A percentile compares a stretch with the other conserved stretches of the same genome.
Evolutionary conservation across 2,888 invertebrate species (phyloP).

Genomic region (Leucoptera coffeella): DNA sequence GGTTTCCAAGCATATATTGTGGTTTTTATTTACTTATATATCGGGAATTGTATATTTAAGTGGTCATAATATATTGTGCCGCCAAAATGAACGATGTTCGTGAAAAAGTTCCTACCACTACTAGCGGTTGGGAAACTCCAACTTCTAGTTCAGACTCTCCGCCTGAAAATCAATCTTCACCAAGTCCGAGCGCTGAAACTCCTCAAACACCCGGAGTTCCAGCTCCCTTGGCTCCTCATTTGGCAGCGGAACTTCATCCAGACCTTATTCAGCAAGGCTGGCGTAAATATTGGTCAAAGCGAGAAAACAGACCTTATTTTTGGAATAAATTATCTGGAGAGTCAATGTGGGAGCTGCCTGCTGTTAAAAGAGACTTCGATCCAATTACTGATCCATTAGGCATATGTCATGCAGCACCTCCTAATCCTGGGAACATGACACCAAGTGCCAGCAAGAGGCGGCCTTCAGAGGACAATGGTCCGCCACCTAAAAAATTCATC

Average conservation of each 20-base stretch:
- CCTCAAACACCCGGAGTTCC: conserved; percentile 58
- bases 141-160: conserved; percentile 33
- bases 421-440: conserved; percentile 37
- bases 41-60: conserved; percentile 5
- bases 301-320: conserved; percentile 92
- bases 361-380: conserved; percentile 77
- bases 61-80: conserved; percentile 9
- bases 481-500: conserved; percentile 79
- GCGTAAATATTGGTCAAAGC: conserved; percentile 94
- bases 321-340: conserved; percentile 95
- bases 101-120: conserved; percentile 44
- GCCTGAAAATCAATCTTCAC: conserved; percentile 37
- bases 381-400: conserved; percentile 89
- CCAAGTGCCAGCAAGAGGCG: conserved; percentile 64
- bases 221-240: conserved; percentile 38
- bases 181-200: conserved; percentile 32
- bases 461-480: conserved; percentile 74
- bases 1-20: too few relatives aligned
- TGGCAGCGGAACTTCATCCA: conserved; percentile 40
- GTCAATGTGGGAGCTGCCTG: conserved; percentile 95
- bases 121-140: conserved; percentile 38
- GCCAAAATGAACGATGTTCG: conserved; percentile 47
- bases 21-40: too few relatives aligned
- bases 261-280: conserved; percentile 76
- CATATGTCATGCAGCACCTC: conserved; percentile 56